These are phyloP conservation scores for Leptinotarsa peninsularis DNA, from an alignment of 2,888 invertebrate genomes.

Conservation along the genomic window DNA sequence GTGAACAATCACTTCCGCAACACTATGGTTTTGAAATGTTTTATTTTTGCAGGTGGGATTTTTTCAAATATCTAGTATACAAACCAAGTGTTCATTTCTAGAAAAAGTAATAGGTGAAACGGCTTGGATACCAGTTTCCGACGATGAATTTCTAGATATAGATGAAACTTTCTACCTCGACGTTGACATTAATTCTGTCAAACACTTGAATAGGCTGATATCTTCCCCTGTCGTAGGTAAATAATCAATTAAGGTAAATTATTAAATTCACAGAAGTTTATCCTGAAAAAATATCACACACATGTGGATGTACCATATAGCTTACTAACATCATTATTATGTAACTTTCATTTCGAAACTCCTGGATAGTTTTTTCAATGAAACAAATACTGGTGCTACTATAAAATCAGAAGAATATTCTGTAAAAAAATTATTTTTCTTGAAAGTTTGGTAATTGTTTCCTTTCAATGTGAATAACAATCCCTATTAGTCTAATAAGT, in stretches of 20 bases:
- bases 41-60: slow-evolving; percentile 44
- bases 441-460: no score
- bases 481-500: no score
- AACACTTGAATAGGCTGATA: slow-evolving; percentile 48
- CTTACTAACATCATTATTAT: no score
- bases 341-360: no score
- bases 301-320: no score
- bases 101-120: slow-evolving; percentile 52
- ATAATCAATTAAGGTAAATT: background rate
- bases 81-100: slow-evolving; percentile 48
- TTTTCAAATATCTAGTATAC: slow-evolving; percentile 53
- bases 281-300: no score
- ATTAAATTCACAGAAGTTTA: background rate
- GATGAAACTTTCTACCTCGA: slow-evolving; percentile 45
- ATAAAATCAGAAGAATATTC: no score
- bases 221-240: slow-evolving; percentile 49
- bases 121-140: slow-evolving; percentile 45
- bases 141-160: slow-evolving; percentile 44
- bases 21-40: background rate
- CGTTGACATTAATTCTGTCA: slow-evolving; percentile 41
- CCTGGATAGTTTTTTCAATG: no score
- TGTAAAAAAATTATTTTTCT: no score
- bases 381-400: no score
- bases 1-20: background rate
- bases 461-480: no score